Percentiles rank a stretch among this genome's conserved stretches.
Conservation (phyloP, 2,888 invertebrate genomes). For the Andricus curvator region DNA sequence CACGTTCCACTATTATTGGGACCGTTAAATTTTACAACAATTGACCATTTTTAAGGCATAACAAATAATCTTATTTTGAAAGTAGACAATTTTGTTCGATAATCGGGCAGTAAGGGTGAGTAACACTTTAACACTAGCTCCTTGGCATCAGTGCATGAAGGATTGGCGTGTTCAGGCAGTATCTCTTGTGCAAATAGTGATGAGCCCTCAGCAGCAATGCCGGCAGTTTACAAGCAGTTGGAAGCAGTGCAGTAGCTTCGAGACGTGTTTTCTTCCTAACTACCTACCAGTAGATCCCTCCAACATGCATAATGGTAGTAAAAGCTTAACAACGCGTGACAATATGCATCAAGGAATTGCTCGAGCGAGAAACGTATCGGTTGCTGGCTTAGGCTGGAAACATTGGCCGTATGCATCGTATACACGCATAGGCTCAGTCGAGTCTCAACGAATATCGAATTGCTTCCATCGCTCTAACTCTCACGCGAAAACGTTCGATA, state of each 20-base stretch:
- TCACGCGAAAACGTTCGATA: slow-evolving; percentile 68
- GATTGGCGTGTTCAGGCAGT: slow-evolving; percentile 26
- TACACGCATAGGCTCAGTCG: slow-evolving; percentile 48
- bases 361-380: slow-evolving; percentile 71
- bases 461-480: slow-evolving; percentile 53
- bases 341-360: slow-evolving; percentile 74
- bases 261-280: slow-evolving; percentile 44
- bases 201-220: neutral
- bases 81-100: neutral
- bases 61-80: neutral
- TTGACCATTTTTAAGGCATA: neutral
- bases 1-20: too few relatives aligned
- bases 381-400: slow-evolving; percentile 49
- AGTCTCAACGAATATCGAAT: slow-evolving; percentile 50
- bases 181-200: slow-evolving; percentile 43
- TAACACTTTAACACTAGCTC: neutral
- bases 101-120: neutral
- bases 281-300: slow-evolving; percentile 51
- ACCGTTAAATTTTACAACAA: too few relatives aligned
- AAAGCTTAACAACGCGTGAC: slow-evolving; percentile 76
- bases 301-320: slow-evolving; percentile 69
- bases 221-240: slow-evolving; percentile 51
- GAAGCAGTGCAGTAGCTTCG: slow-evolving; percentile 50
- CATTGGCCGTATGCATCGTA: slow-evolving; percentile 49
- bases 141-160: neutral